Percentiles rank a stretch among this genome's conserved stretches.
These are phyloP conservation scores for Chrysogorgia sp. DNA, from an alignment of 92 coral and sea anemone species.

Conservation along the genomic window DNA sequence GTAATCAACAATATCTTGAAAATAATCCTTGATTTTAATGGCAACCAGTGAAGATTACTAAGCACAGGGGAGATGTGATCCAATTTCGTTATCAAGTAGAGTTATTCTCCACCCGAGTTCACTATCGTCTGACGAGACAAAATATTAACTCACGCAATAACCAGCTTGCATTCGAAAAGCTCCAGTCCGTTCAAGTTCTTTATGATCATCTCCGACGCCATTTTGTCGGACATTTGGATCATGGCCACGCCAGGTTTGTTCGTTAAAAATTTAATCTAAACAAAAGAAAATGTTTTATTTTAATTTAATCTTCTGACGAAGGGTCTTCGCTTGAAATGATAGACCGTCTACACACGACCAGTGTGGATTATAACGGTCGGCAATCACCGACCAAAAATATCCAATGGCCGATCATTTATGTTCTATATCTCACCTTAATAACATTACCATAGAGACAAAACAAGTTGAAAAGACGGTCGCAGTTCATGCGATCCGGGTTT, in stretches of 20 bases:
- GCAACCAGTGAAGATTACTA: too few relatives aligned
- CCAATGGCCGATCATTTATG: too few relatives aligned
- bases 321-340: too few relatives aligned
- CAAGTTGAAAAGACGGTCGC: slow-evolving; percentile 93
- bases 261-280: slow-evolving; percentile 90
- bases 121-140: not conserved
- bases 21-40: too few relatives aligned
- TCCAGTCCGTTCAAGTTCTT: slow-evolving; percentile 91
- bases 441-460: slow-evolving; percentile 99
- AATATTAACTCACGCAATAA: slow-evolving; percentile 76
- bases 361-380: too few relatives aligned
- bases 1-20: too few relatives aligned
- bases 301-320: too few relatives aligned
- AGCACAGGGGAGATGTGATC: not conserved
- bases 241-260: slow-evolving; percentile 97
- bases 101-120: not conserved
- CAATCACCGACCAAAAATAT: too few relatives aligned
- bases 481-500: slow-evolving; percentile 95
- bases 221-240: slow-evolving; percentile 99
- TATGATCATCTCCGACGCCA: slow-evolving; percentile 98
- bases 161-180: slow-evolving; percentile 92
- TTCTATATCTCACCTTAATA: slow-evolving; percentile 75
- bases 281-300: slow-evolving; percentile 64
- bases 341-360: too few relatives aligned
- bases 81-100: not conserved